Evolutionary conservation across 2,888 invertebrate species (phyloP).

Genomic region (Campoplex capitator): DNA sequence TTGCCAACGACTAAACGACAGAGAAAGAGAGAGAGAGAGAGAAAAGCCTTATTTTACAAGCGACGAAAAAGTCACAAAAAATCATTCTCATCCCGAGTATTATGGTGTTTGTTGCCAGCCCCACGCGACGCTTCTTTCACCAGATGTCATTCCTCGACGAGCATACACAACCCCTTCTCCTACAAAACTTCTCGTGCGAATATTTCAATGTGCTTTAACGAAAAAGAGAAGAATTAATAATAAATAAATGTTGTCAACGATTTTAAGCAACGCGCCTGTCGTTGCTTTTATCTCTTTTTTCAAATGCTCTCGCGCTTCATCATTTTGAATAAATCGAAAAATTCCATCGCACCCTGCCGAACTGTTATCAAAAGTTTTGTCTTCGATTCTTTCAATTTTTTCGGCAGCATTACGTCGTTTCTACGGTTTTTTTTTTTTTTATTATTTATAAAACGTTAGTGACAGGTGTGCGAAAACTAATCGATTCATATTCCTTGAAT

Average conservation of each 20-base stretch:
- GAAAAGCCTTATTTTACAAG: slow-evolving; percentile 45
- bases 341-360: neutral
- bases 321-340: neutral
- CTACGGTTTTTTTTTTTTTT: too few relatives aligned
- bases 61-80: slow-evolving; percentile 53
- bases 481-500: neutral
- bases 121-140: slow-evolving; percentile 74
- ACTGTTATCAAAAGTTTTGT: neutral
- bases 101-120: slow-evolving; percentile 62
- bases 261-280: neutral
- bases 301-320: neutral
- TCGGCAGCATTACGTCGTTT: neutral
- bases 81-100: slow-evolving; percentile 31
- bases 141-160: slow-evolving; percentile 72
- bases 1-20: neutral
- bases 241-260: neutral
- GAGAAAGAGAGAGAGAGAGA: slow-evolving; percentile 1
- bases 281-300: neutral
- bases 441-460: neutral
- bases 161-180: neutral
- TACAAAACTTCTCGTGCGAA: neutral
- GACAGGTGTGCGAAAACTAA: neutral
- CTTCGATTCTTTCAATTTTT: neutral
- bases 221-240: neutral
- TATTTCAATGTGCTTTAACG: neutral